Evolutionary conservation across 2,797 vertebrate species (phyloP).

Genomic region (Hybognathus amarus): DNA sequence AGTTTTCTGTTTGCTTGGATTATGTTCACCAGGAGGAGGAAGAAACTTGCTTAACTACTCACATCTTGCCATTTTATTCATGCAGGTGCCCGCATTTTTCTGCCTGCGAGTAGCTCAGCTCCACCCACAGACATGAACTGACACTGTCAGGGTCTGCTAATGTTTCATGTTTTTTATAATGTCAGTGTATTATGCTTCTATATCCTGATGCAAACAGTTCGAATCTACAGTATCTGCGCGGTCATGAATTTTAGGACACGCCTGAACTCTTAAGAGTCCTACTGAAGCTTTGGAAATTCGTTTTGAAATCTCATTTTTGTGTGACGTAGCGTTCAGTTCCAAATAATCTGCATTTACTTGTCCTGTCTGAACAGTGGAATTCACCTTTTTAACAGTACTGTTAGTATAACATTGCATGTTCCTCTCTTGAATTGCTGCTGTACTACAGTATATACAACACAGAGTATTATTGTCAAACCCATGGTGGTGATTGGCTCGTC

Average conservation of each 20-base stretch:
- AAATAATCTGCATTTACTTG: slow-evolving; percentile 17
- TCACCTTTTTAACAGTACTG: slow-evolving; percentile 9
- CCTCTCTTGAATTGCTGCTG: slow-evolving; percentile 57
- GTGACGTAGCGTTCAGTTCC: neutral
- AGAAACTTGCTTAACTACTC: slow-evolving; percentile 18
- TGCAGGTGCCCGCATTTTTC: slow-evolving; percentile 24
- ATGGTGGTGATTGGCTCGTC: neutral
- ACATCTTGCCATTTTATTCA: neutral
- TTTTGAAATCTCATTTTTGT: neutral
- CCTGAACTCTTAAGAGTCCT: slow-evolving; percentile 9
- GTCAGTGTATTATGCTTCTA: slow-evolving; percentile 35
- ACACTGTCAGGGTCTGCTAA: slow-evolving; percentile 11
- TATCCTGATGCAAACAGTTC: slow-evolving; percentile 64
- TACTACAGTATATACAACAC: slow-evolving; percentile 43
- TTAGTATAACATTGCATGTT: slow-evolving; percentile 54
- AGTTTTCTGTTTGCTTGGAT: slow-evolving; percentile 28
- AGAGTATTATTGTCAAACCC: slow-evolving; percentile 48
- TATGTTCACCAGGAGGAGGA: neutral
- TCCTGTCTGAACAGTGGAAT: slow-evolving; percentile 1
- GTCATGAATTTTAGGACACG: slow-evolving; percentile 50
- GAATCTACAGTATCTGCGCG: slow-evolving; percentile 28
- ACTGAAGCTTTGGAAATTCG: neutral
- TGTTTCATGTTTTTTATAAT: slow-evolving; percentile 15
- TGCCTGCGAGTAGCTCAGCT: neutral
- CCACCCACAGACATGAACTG: slow-evolving; percentile 19